phyloP scores from a whole-genome alignment of 2,888 invertebrate species.

The Automeris io region DNA sequence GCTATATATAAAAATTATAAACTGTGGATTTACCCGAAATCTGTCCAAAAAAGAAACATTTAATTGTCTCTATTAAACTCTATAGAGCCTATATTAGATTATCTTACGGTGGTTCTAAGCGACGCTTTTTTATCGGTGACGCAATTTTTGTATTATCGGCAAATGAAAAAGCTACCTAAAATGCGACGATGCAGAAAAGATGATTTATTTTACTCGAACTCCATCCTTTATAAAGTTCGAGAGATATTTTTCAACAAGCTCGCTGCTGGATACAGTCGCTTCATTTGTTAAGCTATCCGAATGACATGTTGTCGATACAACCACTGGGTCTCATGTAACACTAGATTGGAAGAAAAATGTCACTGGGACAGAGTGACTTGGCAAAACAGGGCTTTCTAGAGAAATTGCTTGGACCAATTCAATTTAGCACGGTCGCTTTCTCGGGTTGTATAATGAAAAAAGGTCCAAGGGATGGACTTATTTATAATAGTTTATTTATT shows the following conservation, averaged over 20 bases:
- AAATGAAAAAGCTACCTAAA: no score
- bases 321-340: slow-evolving; percentile 20
- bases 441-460: not conserved
- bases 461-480: no score
- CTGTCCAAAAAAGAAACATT: no score
- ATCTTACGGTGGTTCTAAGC: no score
- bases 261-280: slow-evolving; percentile 10
- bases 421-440: not conserved
- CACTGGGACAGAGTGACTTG: slow-evolving; percentile 4
- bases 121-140: no score
- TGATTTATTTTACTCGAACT: not conserved
- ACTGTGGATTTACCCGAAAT: no score
- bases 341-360: slow-evolving; percentile 14
- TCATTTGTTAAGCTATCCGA: slow-evolving; percentile 31
- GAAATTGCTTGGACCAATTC: not conserved
- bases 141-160: no score
- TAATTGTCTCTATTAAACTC: no score
- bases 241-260: not conserved
- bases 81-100: no score
- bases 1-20: no score
- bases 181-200: no score
- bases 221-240: slow-evolving; percentile 1
- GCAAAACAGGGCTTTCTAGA: slow-evolving; percentile 1
- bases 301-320: slow-evolving; percentile 36
- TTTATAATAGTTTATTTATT: no score